Evolutionary conservation across 2,113 vertebrate genomes (phyloP), one percentile per base, ranked within the genome.

Genomic region (Stomatorhinus ivindoensis): DNA sequence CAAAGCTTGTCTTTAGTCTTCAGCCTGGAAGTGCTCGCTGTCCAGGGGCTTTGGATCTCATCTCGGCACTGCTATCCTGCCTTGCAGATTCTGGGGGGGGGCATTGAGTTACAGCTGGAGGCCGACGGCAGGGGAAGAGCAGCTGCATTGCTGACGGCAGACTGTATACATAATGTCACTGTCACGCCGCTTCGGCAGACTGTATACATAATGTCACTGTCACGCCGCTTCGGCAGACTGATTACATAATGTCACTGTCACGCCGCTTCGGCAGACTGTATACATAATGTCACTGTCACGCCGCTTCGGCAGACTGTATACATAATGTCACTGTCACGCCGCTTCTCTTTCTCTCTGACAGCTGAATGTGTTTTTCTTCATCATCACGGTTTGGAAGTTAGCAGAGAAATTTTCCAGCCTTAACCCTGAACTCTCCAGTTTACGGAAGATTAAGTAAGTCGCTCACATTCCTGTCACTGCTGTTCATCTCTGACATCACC

Each of bases 361-460:
- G 90, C 88, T 96, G 86, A 97, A 97, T 1, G 92, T 95, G 17
- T 90, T 95, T 87, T 95, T 97, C 92, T 97, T 97, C 19, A 91
- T 97, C 88, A 76, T 95, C 53, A 97, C 96, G 0, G 94, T 97
- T 13, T 97, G 96, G 97, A 97, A 94, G 92, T 96, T 98, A 4
- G 94, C 94, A 0, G 92, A 94, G 87, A 98, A 98, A 92, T 97
- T 97, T 90, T 91, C 95, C 50, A 96, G 95, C 51, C 95, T 97
- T 91, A 97, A 96, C 91, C 97, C 97, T 1, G 96, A 97, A 69
- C 91, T 96, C 89, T 93, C 95, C 88, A 95, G 95, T 3, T 92
- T 97, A 10, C 94, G 93, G 92, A 96, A 95, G 91, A 94, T 96
- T 0, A 95, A 93, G 97, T 97, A 39, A 95, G 94, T 8, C 93